A percentile compares a stretch with the other conserved stretches of the same genome.
Conservation (phyloP, 2,888 invertebrate species). For the Oscheius sp. region DNA sequence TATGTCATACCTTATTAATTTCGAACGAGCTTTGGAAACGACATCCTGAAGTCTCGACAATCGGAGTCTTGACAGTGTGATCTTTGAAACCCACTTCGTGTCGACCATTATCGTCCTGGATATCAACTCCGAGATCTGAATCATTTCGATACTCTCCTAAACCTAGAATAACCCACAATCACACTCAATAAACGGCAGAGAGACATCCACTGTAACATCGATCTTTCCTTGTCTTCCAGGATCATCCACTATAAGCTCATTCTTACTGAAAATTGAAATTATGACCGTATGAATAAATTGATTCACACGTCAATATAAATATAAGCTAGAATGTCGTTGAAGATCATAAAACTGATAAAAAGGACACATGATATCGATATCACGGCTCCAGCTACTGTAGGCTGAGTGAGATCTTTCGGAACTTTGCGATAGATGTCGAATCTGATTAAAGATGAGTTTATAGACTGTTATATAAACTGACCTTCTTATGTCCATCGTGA, state of each 20-base stretch:
- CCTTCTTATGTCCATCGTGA: conserved; percentile 55
- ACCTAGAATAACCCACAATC: conserved; percentile 74
- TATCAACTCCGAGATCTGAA: conserved; percentile 78
- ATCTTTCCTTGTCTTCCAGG: conserved; percentile 77
- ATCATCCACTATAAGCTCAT: conserved; percentile 78
- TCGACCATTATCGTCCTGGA: conserved; percentile 79
- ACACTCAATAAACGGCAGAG: conserved; percentile 76
- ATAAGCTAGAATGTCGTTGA: conserved; percentile 61
- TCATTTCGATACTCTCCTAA: not conserved
- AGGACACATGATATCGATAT: conserved; percentile 57
- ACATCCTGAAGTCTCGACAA: conserved; percentile 76
- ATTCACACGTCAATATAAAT: conserved; percentile 62
- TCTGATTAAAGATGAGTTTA: conserved; percentile 69
- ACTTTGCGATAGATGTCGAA: conserved; percentile 79
- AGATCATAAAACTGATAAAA: conserved; percentile 62
- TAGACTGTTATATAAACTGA: conserved; percentile 24
- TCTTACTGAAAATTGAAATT: conserved; percentile 45
- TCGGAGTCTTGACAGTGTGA: conserved; percentile 76
- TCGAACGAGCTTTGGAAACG: conserved; percentile 76
- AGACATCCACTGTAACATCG: conserved; percentile 77
- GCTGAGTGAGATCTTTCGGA: conserved; percentile 79
- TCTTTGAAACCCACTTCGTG: conserved; percentile 78
- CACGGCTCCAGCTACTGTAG: conserved; percentile 74
- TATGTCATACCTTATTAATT: conserved; percentile 74
- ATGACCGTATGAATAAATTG: not conserved